These are phyloP conservation scores for Bicyclus anynana DNA, from an alignment of 1,140 invertebrate species.

Conservation along the genomic window DNA sequence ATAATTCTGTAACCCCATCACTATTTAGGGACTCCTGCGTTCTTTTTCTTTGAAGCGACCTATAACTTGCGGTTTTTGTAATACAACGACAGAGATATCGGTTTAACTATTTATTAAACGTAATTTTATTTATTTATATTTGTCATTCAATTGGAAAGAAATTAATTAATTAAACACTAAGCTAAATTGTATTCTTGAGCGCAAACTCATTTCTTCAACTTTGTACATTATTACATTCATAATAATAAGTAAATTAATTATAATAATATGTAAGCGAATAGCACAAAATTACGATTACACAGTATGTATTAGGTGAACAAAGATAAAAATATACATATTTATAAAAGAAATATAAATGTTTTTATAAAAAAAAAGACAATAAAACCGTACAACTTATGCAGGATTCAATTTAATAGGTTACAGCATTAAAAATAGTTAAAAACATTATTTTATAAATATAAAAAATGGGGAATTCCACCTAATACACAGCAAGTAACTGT, in stretches of 20 bases:
- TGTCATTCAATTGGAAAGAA: conserved; percentile 59
- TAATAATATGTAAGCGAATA: conserved; percentile 48
- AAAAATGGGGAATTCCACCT: conserved; percentile 20
- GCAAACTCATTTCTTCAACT: conserved; percentile 46
- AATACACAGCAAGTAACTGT: conserved; percentile 30
- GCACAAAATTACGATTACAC: conserved; percentile 38
- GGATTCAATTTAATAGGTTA: not conserved
- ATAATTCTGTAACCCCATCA: too few species aligned
- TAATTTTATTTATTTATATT: conserved; percentile 38
- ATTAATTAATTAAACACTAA: conserved; percentile 57
- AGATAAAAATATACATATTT: not conserved
- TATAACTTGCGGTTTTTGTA: not conserved
- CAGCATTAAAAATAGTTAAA: conserved; percentile 27
- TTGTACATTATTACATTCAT: conserved; percentile 67
- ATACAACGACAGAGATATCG: not conserved
- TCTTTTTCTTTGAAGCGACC: too few species aligned
- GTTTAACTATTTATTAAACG: not conserved
- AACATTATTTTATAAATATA: conserved; percentile 30
- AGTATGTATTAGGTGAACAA: conserved; percentile 17
- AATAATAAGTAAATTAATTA: conserved; percentile 54
- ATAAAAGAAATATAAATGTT: conserved; percentile 41
- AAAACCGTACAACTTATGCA: conserved; percentile 1
- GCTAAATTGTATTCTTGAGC: conserved; percentile 68
- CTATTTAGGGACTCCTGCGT: too few species aligned
- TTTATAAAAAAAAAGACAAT: conserved; percentile 35